Evolutionary conservation across 2,797 vertebrate species (phyloP), one percentile per base, ranked within the genome.

Genomic region (Acanthiza pusilla): DNA sequence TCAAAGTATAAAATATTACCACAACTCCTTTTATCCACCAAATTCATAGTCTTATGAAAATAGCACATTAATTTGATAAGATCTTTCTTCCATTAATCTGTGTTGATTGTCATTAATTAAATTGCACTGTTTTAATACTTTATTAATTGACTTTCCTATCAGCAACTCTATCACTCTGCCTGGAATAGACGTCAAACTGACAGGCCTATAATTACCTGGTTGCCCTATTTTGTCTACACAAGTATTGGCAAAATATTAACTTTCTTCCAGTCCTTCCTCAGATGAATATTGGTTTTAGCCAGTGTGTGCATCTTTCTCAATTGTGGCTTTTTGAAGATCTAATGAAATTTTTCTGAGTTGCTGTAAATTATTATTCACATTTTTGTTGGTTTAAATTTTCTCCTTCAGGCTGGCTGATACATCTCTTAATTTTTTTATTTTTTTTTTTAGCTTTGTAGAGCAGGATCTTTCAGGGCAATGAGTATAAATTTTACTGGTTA

Each of bases 71-170:
- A 88, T 94, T 90, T 91, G 83, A 96, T 96, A 94, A 95, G 71
- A 96, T 93, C 92, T 92, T 94, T 95, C 70, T 95, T 96, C 76
- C 67, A 95, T 94, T 92, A 95, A 79, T 92, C 79, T 92, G 47
- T 84, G 88, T 81, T 94, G 94, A 97, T 93, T 96, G 87, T 40
- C 60, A 88, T 96, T 96, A 97, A 96, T 96, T 97, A 95, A 95
- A 96, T 94, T 84, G 53, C 76, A 73, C 73, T 93, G 70, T 88
- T 95, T 95, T 94, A 95, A 92, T 95, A 93, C 79, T 89, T 91
- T 81, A 87, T 96, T 96, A 96, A 95, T 95, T 96, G 93, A 92
- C 88, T 93, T 94, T 91, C 60, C 71, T 93, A 88, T 93, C 94
- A 96, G 85, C 73, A 95, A 7, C 55, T 96, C 73, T 85, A 91